Conservation (phyloP, 1,140 invertebrate species). For the Hesperophylax magnus region DNA sequence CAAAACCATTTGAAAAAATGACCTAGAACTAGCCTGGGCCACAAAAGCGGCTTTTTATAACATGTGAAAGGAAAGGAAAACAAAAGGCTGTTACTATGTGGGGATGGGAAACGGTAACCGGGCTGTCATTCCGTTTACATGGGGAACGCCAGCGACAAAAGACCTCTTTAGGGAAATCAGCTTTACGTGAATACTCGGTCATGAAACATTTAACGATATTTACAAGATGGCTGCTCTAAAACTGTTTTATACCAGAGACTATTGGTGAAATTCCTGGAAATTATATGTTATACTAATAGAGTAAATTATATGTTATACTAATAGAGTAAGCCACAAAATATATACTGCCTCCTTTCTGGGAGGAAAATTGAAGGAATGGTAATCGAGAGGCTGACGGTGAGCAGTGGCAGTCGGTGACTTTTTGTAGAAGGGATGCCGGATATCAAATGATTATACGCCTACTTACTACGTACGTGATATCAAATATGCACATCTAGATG, state of each 20-base stretch:
- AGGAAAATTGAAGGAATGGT: too few relatives aligned
- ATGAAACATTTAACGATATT: neutral
- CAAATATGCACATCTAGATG: too few relatives aligned
- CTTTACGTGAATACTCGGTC: neutral
- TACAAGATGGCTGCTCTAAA: neutral
- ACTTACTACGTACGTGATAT: too few relatives aligned
- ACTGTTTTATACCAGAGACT: neutral
- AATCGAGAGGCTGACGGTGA: too few relatives aligned
- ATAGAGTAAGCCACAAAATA: too few relatives aligned
- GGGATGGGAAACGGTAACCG: neutral
- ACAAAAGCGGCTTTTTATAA: neutral
- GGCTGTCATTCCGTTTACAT: slow-evolving; percentile 9
- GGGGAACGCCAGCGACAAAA: neutral
- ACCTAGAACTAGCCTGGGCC: too few relatives aligned
- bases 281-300: neutral
- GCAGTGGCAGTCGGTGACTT: too few relatives aligned
- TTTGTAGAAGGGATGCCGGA: too few relatives aligned
- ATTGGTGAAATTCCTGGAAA: neutral
- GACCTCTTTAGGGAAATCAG: neutral
- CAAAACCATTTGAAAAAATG: too few relatives aligned
- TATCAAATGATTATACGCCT: too few relatives aligned
- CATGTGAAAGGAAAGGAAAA: neutral
- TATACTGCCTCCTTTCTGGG: too few relatives aligned
- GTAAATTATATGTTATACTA: neutral
- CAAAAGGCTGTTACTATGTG: neutral